Percentiles rank a stretch among this genome's conserved stretches.
Evolutionary conservation across 2,888 invertebrate species (phyloP).

Genomic region (Hypomecis atomaria): DNA sequence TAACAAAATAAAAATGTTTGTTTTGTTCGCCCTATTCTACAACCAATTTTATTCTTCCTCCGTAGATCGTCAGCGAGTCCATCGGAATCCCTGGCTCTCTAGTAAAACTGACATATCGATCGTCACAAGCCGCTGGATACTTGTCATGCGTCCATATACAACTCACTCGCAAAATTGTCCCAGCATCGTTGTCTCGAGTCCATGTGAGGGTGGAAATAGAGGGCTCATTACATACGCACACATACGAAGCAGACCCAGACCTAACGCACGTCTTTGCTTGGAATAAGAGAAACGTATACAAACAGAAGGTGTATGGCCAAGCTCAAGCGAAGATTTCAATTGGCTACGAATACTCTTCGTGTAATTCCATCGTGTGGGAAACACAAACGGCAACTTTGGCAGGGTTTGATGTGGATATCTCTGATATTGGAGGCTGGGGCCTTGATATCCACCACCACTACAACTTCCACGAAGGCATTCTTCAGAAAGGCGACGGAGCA

Average conservation of each 20-base stretch:
- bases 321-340: constrained; percentile 95
- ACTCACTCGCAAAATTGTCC: constrained; percentile 91
- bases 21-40: not conserved
- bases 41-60: constrained; percentile 21
- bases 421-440: constrained; percentile 99
- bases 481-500: constrained; percentile 99
- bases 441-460: constrained; percentile 99
- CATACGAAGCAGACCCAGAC: constrained; percentile 98
- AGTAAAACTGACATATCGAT: constrained; percentile 97
- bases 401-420: constrained; percentile 98
- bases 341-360: constrained; percentile 97
- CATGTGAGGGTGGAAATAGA: constrained; percentile 97
- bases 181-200: constrained; percentile 92
- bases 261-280: constrained; percentile 98
- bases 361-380: constrained; percentile 96
- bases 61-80: constrained; percentile 97
- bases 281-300: constrained; percentile 99
- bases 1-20: not conserved
- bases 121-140: constrained; percentile 97
- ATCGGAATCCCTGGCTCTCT: constrained; percentile 97
- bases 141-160: constrained; percentile 96
- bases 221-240: constrained; percentile 95
- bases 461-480: constrained; percentile 98
- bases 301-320: constrained; percentile 96
- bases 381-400: constrained; percentile 96